Evolutionary conservation across 2,888 invertebrate species (phyloP), one percentile per base, ranked within the genome.

Genomic region (Chironomus tentans): DNA sequence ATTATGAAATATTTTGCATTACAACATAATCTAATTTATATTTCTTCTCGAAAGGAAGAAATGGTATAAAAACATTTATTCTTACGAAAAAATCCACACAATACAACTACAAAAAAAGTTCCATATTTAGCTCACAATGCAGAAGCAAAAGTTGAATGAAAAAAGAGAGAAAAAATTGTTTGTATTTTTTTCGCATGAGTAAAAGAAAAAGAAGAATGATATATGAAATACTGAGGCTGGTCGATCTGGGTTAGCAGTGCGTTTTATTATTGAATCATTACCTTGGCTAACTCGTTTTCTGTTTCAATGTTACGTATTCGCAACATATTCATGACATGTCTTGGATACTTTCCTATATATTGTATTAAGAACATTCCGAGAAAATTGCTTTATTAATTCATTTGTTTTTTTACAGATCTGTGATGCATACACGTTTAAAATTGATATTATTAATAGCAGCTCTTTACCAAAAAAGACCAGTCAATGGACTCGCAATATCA

Each of bases 401-500:
- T 50, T 50, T 50, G 3, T 56, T 56, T 56, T 65, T 3, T 65
- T 65, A 3, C 65, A 65, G 65, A 65, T 76, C 56, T 68, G 76
- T 76, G 56, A 76, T 76, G 76, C n/a, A 18, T 50, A 18, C 13
- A 6, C 18, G n/a, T 18, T 15, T 47, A 15, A 10, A 5, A 46
- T 38, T 69, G 24, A 56, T 69, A 18, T 24, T 76, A 13, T 68
- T 46, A 47, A 28, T 68, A n/a, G n/a, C 24, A 28, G 15, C 50
- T 56, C 0, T 50, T 21, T 4, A 69, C 69, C 56, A 69, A 56
- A 76, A 22, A 13, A 18, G 4, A 13, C 2, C 21, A 18, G 69
- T 24, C 10, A 28, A 68, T 28, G 68, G 47, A 12, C 38, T 68
- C 10, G 83, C 82, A n/a, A 90, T 94, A 78, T 87, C 92, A 79